These are phyloP conservation scores for Isaurus tuberculatus DNA, from an alignment of 92 coral and sea anemone genomes.

Conservation along the genomic window DNA sequence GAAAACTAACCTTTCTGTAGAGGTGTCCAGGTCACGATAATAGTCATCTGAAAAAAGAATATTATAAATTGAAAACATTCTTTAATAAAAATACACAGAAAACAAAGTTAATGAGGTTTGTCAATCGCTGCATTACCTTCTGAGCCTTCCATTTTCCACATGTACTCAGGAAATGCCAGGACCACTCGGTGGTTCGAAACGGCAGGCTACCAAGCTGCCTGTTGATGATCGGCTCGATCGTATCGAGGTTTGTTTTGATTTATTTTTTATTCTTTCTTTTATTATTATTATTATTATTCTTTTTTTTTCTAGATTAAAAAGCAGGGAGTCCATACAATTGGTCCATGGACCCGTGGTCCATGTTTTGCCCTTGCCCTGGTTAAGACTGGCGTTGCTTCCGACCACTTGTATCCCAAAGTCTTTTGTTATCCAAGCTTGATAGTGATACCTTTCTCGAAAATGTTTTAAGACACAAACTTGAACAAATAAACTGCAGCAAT, in stretches of 20 bases:
- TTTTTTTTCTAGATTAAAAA: too few relatives aligned
- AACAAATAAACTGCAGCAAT: slow-evolving; percentile 1
- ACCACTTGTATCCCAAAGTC: not conserved
- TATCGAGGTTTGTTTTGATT: slow-evolving; percentile 1
- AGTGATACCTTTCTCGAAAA: not conserved
- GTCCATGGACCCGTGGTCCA: too few relatives aligned
- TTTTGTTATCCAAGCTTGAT: not conserved
- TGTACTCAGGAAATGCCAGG: slow-evolving; percentile 3
- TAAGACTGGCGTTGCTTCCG: too few relatives aligned
- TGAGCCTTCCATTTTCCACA: slow-evolving; percentile 28
- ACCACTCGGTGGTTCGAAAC: slow-evolving; percentile 3
- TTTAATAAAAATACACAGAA: slow-evolving; percentile 22
- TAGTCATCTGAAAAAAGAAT: not conserved
- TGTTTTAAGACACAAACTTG: not conserved
- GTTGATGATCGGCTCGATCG: slow-evolving; percentile 1
- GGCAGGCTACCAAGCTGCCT: slow-evolving; percentile 9
- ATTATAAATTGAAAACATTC: not conserved
- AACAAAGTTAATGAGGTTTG: slow-evolving; percentile 22
- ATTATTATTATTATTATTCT: too few relatives aligned
- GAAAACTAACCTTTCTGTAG: slow-evolving; percentile 1
- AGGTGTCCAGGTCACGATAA: slow-evolving; percentile 6
- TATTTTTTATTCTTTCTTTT: too few relatives aligned
- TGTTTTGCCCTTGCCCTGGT: not conserved
- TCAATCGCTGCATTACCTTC: slow-evolving; percentile 25
- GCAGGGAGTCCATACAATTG: too few relatives aligned